Evolutionary conservation across 1,140 invertebrate species (phyloP), one percentile per base, ranked within the genome.

Genomic region (Triops cancriformis): DNA sequence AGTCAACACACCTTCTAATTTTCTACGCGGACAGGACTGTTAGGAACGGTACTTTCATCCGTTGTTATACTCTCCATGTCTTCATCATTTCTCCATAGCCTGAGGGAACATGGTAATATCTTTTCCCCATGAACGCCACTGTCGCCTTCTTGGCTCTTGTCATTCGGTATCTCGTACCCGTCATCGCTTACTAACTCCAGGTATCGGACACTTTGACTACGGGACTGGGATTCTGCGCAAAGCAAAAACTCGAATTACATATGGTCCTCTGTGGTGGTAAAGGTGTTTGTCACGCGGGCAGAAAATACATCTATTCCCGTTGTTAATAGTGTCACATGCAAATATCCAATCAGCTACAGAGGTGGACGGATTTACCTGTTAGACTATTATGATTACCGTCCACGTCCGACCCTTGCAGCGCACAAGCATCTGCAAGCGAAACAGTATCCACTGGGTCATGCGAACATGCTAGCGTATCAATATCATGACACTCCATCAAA

Each of bases 361-460:
- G 51, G 11, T 64, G 51, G 51, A 64, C 51, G 51, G 51, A 23
- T 64, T 64, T 64, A 64, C 51, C 51, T 64, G 51, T 64, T 64
- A 23, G 51, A 64, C 51, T 64, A 23, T 64, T 64, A 64, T 64
- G 51, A 23, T 64, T 64, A 64, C n/a, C 51, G n/a, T 64, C 51
- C 51, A 64, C 51, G 51, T 64, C n/a, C 51, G 23, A 64, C 51
- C 51, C 51, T 64, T 0, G 51, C 5, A 23, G 14, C 51, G 18
- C 51, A 18, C 18, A 23, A 1, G 51, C 11, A 23, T 64, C 51
- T 64, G 51, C 51, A 64, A 64, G 51, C 51, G 23, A 64, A 72
- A 81, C 81, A 64, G 83, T 81, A 18, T 83, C 80, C 75, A 85
- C 81, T 37, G 82, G 80, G 42, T 82, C 82, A 79, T 83, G 81